A percentile compares a stretch with the other conserved stretches of the same genome.
phyloP scores from a whole-genome alignment of 2,113 vertebrate genomes.

The Daubentonia madagascariensis region DNA sequence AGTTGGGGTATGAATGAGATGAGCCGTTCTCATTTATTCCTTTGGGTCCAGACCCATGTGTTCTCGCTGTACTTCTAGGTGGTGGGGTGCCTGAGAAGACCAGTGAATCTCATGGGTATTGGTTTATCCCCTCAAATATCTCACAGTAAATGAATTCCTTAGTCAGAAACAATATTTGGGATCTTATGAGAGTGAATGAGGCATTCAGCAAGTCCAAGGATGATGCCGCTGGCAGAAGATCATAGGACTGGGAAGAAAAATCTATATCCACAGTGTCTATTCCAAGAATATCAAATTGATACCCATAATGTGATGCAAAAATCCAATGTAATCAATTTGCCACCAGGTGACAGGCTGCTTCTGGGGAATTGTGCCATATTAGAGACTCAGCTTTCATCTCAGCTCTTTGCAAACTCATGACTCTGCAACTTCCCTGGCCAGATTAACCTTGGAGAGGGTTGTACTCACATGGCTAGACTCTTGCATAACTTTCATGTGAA shows the following conservation, averaged over 20 bases:
- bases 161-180: background rate
- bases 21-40: background rate
- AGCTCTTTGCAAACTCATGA: background rate
- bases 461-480: background rate
- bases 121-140: background rate
- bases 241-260: background rate
- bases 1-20: background rate
- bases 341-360: background rate
- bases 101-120: background rate
- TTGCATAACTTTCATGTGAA: background rate
- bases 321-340: background rate
- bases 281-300: background rate
- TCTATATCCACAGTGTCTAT: background rate
- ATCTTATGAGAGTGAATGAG: background rate
- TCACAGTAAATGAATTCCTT: background rate
- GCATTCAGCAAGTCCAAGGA: background rate
- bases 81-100: background rate
- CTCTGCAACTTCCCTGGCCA: background rate
- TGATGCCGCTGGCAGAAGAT: background rate
- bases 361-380: background rate
- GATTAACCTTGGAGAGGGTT: background rate
- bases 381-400: background rate
- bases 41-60: background rate
- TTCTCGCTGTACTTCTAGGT: background rate
- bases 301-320: background rate